Evolutionary conservation across 2,113 vertebrate genomes (phyloP).

Genomic region (Vulpes vulpes): DNA sequence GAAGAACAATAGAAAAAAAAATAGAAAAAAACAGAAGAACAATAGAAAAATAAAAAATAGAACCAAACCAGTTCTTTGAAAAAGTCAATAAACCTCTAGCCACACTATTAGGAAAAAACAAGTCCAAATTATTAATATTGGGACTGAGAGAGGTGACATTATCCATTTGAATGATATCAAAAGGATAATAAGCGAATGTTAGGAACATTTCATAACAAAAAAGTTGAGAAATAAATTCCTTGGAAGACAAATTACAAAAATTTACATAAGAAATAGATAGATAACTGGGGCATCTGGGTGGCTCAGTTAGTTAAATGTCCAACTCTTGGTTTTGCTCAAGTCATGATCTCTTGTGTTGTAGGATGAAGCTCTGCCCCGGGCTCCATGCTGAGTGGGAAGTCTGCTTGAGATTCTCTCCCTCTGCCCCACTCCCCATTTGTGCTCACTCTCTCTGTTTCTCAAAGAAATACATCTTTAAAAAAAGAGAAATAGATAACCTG

Average conservation of each 20-base stretch:
- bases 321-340: background rate
- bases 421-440: background rate
- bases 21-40: background rate
- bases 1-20: background rate
- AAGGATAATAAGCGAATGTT: background rate
- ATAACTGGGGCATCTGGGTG: background rate
- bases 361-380: background rate
- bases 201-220: background rate
- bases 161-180: background rate
- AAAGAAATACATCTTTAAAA: background rate
- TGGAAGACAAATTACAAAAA: background rate
- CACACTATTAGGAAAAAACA: background rate
- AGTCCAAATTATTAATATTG: background rate
- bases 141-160: background rate
- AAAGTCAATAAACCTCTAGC: background rate
- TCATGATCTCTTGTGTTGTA: background rate
- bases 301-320: background rate
- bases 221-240: background rate
- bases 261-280: background rate
- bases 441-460: background rate
- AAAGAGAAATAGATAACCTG: background rate
- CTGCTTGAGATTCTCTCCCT: background rate
- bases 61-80: background rate
- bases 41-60: background rate
- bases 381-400: background rate